Conservation (phyloP, 2,113 vertebrate genomes). For the Tapirus terrestris region DNA sequence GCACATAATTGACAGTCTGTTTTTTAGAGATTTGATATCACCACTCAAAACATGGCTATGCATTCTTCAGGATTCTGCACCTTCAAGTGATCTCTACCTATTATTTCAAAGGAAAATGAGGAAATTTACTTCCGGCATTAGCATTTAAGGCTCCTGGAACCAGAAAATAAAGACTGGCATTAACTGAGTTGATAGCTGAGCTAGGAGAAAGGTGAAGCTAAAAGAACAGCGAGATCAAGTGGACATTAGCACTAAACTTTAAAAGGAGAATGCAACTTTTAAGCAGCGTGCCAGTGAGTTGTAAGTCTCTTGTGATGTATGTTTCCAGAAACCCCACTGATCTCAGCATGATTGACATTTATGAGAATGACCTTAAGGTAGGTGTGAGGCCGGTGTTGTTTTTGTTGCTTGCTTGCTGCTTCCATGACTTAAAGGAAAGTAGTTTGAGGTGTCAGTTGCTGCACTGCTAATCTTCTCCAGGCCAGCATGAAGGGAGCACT, state of each 20-base stretch:
- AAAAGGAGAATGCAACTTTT: constrained; percentile 58
- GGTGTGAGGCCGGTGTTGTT: constrained; percentile 1
- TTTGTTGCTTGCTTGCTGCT: constrained; percentile 64
- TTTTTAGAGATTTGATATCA: background rate
- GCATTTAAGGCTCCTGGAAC: background rate
- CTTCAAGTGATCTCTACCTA: background rate
- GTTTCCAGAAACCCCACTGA: constrained; percentile 53
- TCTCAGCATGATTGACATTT: constrained; percentile 69
- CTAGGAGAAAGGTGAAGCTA: background rate
- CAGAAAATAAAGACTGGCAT: constrained; percentile 22
- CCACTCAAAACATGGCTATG: background rate
- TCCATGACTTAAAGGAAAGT: constrained; percentile 61
- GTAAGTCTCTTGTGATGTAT: background rate
- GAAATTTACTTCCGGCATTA: background rate
- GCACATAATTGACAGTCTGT: background rate
- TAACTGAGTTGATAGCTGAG: background rate
- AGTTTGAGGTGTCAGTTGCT: constrained; percentile 50
- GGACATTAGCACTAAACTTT: constrained; percentile 57
- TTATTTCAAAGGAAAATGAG: constrained; percentile 15
- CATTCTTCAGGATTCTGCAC: background rate
- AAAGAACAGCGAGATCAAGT: constrained; percentile 47
- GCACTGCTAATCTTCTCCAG: constrained; percentile 57
- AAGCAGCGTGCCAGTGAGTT: background rate
- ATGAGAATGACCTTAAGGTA: constrained; percentile 71
- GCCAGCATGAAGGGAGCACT: constrained; percentile 57